Conservation (phyloP, 2,113 vertebrate genomes). For the Andinoacara biseriatus region DNA sequence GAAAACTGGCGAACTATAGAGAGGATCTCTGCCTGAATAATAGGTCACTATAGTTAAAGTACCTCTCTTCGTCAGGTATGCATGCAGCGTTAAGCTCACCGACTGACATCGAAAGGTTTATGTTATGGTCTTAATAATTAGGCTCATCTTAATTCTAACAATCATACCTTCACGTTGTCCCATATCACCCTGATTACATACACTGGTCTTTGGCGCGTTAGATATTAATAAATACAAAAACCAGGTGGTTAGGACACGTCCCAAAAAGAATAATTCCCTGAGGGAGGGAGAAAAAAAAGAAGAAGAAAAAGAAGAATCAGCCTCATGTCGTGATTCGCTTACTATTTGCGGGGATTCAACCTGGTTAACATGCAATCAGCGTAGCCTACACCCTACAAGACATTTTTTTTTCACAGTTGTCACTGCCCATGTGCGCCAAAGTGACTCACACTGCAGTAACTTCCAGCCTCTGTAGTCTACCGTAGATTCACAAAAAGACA, state of each 20-base stretch:
- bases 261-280: conserved; percentile 3
- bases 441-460: conserved; percentile 88
- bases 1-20: conserved; percentile 1
- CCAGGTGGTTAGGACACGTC: conserved; percentile 19
- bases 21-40: conserved; percentile 19
- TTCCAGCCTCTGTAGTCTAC: conserved; percentile 74
- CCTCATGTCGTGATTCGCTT: conserved; percentile 44
- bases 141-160: neutral
- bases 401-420: conserved; percentile 67
- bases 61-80: neutral
- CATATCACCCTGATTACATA: neutral
- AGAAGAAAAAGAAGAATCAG: neutral
- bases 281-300: neutral
- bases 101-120: neutral
- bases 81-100: neutral
- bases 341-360: conserved; percentile 30
- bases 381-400: conserved; percentile 57
- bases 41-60: conserved; percentile 25
- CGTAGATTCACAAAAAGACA: conserved; percentile 63
- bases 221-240: neutral
- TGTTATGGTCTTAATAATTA: neutral
- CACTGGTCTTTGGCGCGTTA: neutral
- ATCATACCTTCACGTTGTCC: neutral
- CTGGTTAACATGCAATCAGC: conserved; percentile 70
- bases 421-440: conserved; percentile 84